Evolutionary conservation across 2,113 vertebrate genomes (phyloP).

Genomic region (Vidua chalybeata): DNA sequence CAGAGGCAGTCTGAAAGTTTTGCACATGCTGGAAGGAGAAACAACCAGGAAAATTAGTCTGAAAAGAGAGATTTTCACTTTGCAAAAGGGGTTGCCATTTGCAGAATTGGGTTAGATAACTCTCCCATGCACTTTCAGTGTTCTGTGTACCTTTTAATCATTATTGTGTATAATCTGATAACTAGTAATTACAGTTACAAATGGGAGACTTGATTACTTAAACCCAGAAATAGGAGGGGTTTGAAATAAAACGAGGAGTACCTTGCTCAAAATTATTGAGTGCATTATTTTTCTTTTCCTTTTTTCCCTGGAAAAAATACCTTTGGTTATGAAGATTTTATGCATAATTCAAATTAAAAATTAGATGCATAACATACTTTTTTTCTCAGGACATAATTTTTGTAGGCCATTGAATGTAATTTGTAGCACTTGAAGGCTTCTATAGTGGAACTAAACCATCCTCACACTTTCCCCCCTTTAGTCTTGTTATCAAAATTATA

Average conservation of each 20-base stretch:
- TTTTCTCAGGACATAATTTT: background rate
- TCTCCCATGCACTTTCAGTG: background rate
- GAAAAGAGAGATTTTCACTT: background rate
- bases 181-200: background rate
- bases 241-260: background rate
- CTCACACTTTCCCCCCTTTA: background rate
- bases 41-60: background rate
- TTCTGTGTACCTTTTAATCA: background rate
- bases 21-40: background rate
- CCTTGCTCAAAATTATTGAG: background rate
- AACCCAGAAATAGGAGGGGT: background rate
- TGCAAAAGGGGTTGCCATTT: background rate
- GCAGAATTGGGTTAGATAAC: background rate
- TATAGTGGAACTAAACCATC: background rate
- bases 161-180: background rate
- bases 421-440: background rate
- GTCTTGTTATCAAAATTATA: background rate
- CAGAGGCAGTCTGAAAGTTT: background rate
- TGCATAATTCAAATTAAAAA: background rate
- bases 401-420: background rate
- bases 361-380: background rate
- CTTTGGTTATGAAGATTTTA: background rate
- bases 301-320: background rate
- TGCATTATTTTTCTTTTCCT: fast-evolving
- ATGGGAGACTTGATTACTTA: background rate